phyloP scores from a whole-genome alignment of 1,140 invertebrate species.

The Panulirus ornatus region DNA sequence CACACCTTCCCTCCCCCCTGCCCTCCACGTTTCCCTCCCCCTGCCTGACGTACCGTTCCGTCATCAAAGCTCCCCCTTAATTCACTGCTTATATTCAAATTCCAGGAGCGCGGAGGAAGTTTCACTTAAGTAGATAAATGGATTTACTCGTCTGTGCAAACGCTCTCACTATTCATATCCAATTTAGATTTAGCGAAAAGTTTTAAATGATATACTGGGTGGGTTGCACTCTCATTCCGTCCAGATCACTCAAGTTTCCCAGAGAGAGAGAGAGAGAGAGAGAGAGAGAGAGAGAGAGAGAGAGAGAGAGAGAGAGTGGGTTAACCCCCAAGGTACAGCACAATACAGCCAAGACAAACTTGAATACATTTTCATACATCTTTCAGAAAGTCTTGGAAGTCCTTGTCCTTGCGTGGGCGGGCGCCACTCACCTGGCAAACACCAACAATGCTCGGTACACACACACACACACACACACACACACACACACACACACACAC shows the following conservation, averaged over 20 bases:
- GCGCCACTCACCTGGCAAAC: background rate
- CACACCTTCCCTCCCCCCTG: background rate
- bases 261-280: background rate
- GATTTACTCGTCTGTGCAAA: constrained; percentile 58
- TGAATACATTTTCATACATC: background rate
- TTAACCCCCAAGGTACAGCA: background rate
- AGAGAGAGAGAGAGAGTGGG: background rate
- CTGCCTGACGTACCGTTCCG: background rate
- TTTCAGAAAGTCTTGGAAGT: too few relatives aligned
- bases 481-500: background rate
- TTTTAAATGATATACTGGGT: constrained; percentile 52
- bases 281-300: background rate
- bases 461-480: background rate
- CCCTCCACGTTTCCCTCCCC: too few relatives aligned
- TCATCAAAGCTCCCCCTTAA: constrained; percentile 23
- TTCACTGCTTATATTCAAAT: constrained; percentile 34
- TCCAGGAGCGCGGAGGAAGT: constrained; percentile 15
- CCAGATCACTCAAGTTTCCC: background rate
- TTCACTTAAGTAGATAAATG: constrained; percentile 50
- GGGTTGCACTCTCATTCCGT: background rate
- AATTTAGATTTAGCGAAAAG: constrained; percentile 62
- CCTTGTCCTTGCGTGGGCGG: background rate
- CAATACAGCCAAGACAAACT: background rate
- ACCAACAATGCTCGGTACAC: background rate
- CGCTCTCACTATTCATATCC: constrained; percentile 58